Evolutionary conservation across 92 coral and sea anemone genomes (phyloP).

Genomic region (Hydrozoanthus gracilis): DNA sequence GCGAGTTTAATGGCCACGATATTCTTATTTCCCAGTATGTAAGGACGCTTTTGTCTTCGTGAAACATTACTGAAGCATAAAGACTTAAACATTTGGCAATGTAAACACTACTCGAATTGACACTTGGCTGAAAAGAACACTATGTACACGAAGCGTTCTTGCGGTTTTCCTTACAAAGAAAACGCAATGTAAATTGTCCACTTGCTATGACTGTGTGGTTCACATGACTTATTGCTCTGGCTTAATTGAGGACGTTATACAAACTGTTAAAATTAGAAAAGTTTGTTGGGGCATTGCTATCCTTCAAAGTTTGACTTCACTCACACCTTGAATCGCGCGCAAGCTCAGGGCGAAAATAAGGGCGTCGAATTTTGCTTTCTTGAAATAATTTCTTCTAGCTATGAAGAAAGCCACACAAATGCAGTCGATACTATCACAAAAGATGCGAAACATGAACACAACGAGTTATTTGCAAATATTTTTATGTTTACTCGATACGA

Average conservation of each 20-base stretch:
- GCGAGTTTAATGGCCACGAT: not conserved
- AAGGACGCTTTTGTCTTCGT: not conserved
- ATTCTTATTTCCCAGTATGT: not conserved
- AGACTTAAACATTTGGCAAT: not conserved
- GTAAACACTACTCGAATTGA: slow-evolving; percentile 21
- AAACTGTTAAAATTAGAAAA: slow-evolving; percentile 13
- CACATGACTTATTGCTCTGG: slow-evolving; percentile 1
- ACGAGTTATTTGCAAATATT: not conserved
- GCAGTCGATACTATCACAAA: not conserved
- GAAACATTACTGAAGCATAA: not conserved
- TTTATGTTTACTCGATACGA: not conserved
- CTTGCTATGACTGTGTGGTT: slow-evolving; percentile 7
- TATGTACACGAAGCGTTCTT: not conserved
- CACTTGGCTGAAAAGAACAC: not conserved
- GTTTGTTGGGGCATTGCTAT: slow-evolving; percentile 4
- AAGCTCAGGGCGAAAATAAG: not conserved
- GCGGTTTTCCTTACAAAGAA: slow-evolving; percentile 30
- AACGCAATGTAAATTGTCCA: not conserved
- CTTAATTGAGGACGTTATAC: slow-evolving; percentile 12
- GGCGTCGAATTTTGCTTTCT: slow-evolving; percentile 34
- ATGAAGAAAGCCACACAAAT: slow-evolving; percentile 1
- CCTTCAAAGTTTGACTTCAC: not conserved
- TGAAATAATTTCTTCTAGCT: slow-evolving; percentile 17
- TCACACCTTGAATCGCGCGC: slow-evolving; percentile 28
- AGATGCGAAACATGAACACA: not conserved